phyloP scores from a whole-genome alignment of 2,888 invertebrate species.

The Ennomos fuscantarius region DNA sequence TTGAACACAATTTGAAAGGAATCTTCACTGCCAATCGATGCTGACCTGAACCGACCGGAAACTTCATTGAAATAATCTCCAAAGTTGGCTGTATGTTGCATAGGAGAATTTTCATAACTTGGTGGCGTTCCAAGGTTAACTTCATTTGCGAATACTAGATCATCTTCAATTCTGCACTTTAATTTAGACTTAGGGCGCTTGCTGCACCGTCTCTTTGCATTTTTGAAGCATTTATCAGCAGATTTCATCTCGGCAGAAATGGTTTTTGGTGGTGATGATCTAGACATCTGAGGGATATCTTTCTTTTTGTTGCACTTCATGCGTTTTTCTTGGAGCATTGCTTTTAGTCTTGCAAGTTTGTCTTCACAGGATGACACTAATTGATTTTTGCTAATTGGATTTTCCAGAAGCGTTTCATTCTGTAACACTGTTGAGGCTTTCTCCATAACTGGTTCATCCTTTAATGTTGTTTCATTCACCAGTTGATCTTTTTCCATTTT shows the following conservation, averaged over 20 bases:
- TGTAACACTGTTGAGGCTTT: background rate
- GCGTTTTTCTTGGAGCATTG: conserved; percentile 56
- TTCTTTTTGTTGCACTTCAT: conserved; percentile 44
- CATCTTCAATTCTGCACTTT: conserved; percentile 57
- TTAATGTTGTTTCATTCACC: background rate
- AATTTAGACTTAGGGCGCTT: conserved; percentile 52
- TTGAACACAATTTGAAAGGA: conserved; percentile 79
- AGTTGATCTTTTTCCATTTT: background rate
- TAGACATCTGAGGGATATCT: conserved; percentile 11
- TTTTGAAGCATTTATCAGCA: conserved; percentile 59
- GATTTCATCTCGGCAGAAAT: conserved; percentile 41
- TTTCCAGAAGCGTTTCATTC: background rate
- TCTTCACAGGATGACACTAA: conserved; percentile 69
- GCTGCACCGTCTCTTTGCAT: conserved; percentile 48
- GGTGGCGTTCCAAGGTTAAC: conserved; percentile 52
- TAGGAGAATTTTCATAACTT: conserved; percentile 50
- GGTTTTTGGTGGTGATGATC: conserved; percentile 41
- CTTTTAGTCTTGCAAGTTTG: conserved; percentile 67
- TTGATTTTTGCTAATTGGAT: conserved; percentile 40
- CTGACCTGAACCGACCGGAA: conserved; percentile 63
- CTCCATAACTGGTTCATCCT: background rate
- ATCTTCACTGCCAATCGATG: conserved; percentile 68
- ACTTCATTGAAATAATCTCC: conserved; percentile 71
- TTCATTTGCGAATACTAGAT: conserved; percentile 61
- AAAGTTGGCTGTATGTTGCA: conserved; percentile 14